A percentile compares a stretch with the other conserved stretches of the same genome.
Evolutionary conservation across 1,140 invertebrate species (phyloP).

Genomic region (Diploscapter pachys): DNA sequence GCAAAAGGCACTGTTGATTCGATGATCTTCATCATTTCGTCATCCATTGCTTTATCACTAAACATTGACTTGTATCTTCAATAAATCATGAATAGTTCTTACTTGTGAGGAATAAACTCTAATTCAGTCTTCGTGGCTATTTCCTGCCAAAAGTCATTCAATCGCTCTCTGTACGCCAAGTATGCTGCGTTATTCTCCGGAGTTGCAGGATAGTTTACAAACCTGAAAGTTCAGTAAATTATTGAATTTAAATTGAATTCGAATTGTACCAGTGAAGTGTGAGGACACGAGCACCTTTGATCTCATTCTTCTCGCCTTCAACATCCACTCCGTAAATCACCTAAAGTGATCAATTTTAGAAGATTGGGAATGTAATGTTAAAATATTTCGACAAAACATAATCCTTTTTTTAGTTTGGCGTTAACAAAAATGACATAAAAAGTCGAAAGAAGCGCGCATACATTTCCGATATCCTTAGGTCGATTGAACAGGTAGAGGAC

Average conservation of each 20-base stretch:
- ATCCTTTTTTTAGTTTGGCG: too few species aligned
- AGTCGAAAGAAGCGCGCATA: background rate
- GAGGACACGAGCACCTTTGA: slow-evolving; percentile 52
- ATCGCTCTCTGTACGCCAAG: slow-evolving; percentile 43
- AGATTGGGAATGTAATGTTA: too few species aligned
- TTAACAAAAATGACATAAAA: too few species aligned
- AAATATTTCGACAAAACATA: too few species aligned
- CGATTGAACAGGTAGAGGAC: slow-evolving; percentile 58
- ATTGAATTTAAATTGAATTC: background rate
- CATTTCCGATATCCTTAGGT: slow-evolving; percentile 57
- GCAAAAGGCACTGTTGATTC: slow-evolving; percentile 56
- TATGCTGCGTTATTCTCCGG: slow-evolving; percentile 44
- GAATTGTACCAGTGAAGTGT: slow-evolving; percentile 54
- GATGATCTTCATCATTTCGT: slow-evolving; percentile 55
- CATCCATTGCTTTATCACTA: slow-evolving; percentile 58
- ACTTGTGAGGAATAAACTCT: slow-evolving; percentile 59
- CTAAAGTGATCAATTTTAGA: slow-evolving; percentile 20
- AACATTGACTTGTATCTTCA: slow-evolving; percentile 23
- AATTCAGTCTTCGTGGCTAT: slow-evolving; percentile 49
- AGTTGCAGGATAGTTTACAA: slow-evolving; percentile 29
- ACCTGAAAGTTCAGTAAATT: background rate
- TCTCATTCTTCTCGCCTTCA: slow-evolving; percentile 55
- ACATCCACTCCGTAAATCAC: slow-evolving; percentile 58
- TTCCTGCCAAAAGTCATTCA: slow-evolving; percentile 53
- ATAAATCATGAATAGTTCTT: slow-evolving; percentile 13